A percentile compares a stretch with the other conserved stretches of the same genome.
Conservation (phyloP, 2,113 vertebrate species). For the Chaenogobius annularis region DNA sequence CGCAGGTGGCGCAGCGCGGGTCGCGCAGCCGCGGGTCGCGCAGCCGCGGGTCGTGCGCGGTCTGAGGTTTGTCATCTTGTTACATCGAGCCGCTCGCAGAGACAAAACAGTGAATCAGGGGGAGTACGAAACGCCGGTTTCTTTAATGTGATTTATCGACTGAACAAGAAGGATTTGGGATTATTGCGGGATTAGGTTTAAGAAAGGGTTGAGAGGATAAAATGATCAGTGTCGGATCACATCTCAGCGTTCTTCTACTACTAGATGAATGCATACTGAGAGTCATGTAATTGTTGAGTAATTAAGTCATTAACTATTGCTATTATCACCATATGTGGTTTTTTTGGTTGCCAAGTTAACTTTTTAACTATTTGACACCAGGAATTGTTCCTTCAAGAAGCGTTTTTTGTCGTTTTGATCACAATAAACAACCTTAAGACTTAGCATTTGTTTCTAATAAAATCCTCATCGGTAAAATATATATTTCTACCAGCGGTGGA, state of each 20-base stretch:
- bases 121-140: neutral
- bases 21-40: neutral
- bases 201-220: neutral
- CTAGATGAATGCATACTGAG: neutral
- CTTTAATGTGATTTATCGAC: constrained; percentile 6
- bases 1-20: too few relatives aligned
- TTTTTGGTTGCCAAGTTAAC: too few relatives aligned
- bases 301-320: too few relatives aligned
- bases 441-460: too few relatives aligned
- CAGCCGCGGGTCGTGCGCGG: too few relatives aligned
- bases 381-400: too few relatives aligned
- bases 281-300: neutral
- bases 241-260: neutral
- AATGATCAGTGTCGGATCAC: neutral
- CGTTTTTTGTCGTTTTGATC: too few relatives aligned
- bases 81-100: neutral
- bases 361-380: too few relatives aligned
- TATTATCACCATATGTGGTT: too few relatives aligned
- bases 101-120: neutral
- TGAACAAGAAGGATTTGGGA: neutral
- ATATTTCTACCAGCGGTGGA: too few relatives aligned
- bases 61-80: neutral
- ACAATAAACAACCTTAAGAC: too few relatives aligned
- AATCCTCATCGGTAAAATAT: too few relatives aligned
- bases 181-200: constrained; percentile 6